phyloP scores from a whole-genome alignment of 1,140 invertebrate species.

The Drosophila repleta region DNA sequence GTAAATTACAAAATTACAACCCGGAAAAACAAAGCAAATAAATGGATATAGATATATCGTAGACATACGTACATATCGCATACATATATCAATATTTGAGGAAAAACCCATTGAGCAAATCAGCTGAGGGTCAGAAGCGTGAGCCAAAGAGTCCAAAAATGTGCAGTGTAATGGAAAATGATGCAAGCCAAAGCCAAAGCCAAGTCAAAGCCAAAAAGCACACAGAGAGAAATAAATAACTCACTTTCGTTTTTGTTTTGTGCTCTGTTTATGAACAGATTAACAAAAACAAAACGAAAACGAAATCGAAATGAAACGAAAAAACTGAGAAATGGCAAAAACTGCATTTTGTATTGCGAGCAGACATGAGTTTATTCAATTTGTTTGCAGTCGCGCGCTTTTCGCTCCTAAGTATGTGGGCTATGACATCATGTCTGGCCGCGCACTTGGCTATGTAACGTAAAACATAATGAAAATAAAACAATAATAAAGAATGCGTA shows the following conservation, averaged over 20 bases:
- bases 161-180: constrained; percentile 14
- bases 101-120: constrained; percentile 23
- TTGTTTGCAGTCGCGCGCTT: constrained; percentile 9
- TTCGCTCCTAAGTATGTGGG: constrained; percentile 1
- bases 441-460: constrained; percentile 15
- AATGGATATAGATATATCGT: constrained; percentile 20
- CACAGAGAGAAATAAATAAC: constrained; percentile 52
- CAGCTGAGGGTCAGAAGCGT: constrained; percentile 64
- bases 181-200: constrained; percentile 1
- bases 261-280: background rate
- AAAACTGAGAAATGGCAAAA: constrained; percentile 26
- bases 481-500: background rate
- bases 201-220: constrained; percentile 1
- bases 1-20: constrained; percentile 43
- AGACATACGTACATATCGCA: background rate
- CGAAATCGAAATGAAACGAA: too few relatives aligned
- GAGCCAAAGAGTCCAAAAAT: constrained; percentile 38
- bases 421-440: constrained; percentile 47
- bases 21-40: constrained; percentile 53
- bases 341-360: constrained; percentile 54
- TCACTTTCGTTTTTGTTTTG: constrained; percentile 62
- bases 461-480: constrained; percentile 19
- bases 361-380: constrained; percentile 16
- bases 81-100: constrained; percentile 12
- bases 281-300: constrained; percentile 31